Evolutionary conservation across 2,113 vertebrate species (phyloP), one percentile per base, ranked within the genome.

Genomic region (Xiphias gladius): DNA sequence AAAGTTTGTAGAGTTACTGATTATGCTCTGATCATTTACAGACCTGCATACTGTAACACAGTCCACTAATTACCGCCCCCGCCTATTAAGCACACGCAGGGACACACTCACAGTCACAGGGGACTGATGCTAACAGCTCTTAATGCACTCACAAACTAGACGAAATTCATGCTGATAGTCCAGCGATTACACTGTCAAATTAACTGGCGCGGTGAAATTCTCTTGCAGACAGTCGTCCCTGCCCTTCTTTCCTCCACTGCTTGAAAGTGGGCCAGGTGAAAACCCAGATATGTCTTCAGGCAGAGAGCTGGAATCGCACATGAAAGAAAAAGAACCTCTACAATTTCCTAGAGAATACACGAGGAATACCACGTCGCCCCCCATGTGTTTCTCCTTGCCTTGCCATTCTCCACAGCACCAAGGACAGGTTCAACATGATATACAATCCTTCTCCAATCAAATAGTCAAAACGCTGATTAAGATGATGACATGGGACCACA

Each of bases 261-360:
- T 73, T 84, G 64, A 84, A 89, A 86, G 43, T 90, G 54, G 80
- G 78, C 54, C 79, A 88, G 58, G 65, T 79, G 72, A 62, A 91
- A 88, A 71, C 66, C 70, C 70, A 86, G 65, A 82, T 79, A 64
- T 70, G 63, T 86, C 79, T 82, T 2, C 43, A 83, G 64, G 58
- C 57, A 69, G 43, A 69, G 32, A 82, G 41, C 6, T 12, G 3
- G n/a, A 76, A 73, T 54, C 10, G 2, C 32, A 81, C 14, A 58
- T 54, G 28, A 71, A 76, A 64, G 58, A 79, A 72, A 37, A 37
- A 72, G n/a, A 72, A 20, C 48, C 8, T 55, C 50, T 35, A 28
- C 24, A 37, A 63, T 37, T 48, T 68, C 46, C 35, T 1, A 1
- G 59, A 55, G 86, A 82, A 32, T 67, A 37, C 28, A 58, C 2